phyloP scores from a whole-genome alignment of 2,888 invertebrate genomes.

The Eudemis profundana region DNA sequence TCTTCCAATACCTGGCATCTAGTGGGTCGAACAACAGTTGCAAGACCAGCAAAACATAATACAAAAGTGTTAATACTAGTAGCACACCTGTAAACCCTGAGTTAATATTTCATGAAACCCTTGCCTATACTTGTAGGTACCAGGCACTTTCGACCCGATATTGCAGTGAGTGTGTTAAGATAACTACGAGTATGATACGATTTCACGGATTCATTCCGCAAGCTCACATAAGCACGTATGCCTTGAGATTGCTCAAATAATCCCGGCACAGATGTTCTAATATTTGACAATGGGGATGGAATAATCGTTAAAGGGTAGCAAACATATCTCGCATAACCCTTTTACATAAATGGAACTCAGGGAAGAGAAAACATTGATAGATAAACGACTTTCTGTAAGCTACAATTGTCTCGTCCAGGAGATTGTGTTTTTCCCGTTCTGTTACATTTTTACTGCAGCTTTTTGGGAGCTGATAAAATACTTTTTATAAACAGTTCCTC shows the following conservation, averaged over 20 bases:
- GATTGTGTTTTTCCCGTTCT: too few species aligned
- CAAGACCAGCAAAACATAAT: too few species aligned
- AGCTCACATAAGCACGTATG: slow-evolving; percentile 19
- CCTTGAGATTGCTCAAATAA: slow-evolving; percentile 19
- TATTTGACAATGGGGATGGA: slow-evolving; percentile 21
- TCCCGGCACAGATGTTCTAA: slow-evolving; percentile 17
- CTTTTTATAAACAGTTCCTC: too few species aligned
- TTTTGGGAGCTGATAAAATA: too few species aligned
- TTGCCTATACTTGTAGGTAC: too few species aligned
- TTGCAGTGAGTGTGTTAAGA: not conserved
- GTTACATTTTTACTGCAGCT: too few species aligned
- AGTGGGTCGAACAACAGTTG: too few species aligned
- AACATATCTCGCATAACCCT: slow-evolving; percentile 7
- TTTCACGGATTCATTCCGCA: slow-evolving; percentile 18
- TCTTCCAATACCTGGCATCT: too few species aligned
- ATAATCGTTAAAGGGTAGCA: slow-evolving; percentile 26
- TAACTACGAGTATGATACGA: not conserved
- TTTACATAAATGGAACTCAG: slow-evolving; percentile 24
- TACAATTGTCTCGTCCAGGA: too few species aligned
- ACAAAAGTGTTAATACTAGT: too few species aligned
- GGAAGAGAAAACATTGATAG: slow-evolving; percentile 3
- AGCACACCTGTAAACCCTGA: too few species aligned
- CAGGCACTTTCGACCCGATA: not conserved
- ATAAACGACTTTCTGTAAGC: not conserved
- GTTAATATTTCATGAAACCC: too few species aligned